Conservation (phyloP, 2,113 vertebrate genomes). For the Pantherophis guttatus region DNA sequence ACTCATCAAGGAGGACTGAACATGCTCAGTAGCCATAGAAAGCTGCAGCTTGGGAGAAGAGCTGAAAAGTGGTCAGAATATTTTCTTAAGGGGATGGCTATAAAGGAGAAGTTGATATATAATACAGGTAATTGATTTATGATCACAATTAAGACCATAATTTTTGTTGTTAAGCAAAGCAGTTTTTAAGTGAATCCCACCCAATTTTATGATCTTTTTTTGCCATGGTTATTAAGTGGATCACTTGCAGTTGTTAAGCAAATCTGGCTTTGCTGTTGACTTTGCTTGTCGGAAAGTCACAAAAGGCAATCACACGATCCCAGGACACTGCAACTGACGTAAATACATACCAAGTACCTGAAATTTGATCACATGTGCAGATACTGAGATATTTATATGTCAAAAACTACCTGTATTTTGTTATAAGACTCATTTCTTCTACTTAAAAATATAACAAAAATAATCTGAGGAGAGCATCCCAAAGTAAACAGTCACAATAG, state of each 20-base stretch:
- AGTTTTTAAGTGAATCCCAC: background rate
- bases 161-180: background rate
- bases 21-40: background rate
- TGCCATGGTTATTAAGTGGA: background rate
- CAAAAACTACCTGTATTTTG: background rate
- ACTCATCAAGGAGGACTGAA: background rate
- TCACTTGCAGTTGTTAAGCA: background rate
- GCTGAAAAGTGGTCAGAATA: background rate
- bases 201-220: background rate
- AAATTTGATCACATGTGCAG: background rate
- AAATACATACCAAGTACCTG: background rate
- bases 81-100: background rate
- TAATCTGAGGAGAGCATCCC: rapidly evolving
- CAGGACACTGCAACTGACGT: background rate
- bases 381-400: background rate
- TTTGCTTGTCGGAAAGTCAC: background rate
- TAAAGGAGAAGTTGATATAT: background rate
- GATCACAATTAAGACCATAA: background rate
- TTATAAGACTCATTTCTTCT: background rate
- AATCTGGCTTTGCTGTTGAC: background rate
- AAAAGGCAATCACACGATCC: background rate
- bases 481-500: background rate
- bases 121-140: background rate
- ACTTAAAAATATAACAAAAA: background rate
- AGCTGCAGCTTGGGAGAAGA: background rate